These are phyloP conservation scores for Tiliacea aurago DNA, from an alignment of 2,888 invertebrate genomes.

Conservation along the genomic window DNA sequence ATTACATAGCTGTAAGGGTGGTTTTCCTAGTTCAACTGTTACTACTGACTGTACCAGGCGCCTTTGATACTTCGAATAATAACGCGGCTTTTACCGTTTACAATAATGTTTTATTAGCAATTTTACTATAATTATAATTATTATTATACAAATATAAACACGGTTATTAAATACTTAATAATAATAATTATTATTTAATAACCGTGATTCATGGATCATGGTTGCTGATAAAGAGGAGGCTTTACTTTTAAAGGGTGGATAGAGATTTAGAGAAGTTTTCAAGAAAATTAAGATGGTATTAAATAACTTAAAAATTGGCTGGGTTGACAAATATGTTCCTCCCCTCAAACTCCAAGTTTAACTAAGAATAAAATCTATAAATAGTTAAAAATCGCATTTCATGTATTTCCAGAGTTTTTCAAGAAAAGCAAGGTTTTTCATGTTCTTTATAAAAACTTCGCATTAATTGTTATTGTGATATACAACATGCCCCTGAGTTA, in stretches of 20 bases:
- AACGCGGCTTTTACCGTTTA: neutral
- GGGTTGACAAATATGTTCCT: neutral
- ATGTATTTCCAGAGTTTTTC: neutral
- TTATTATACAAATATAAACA: too few species aligned
- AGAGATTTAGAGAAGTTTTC: neutral
- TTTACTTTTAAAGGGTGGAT: neutral
- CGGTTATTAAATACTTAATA: too few species aligned
- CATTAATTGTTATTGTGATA: neutral
- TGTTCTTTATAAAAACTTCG: neutral
- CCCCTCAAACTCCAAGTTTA: conserved; percentile 18
- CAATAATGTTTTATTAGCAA: conserved; percentile 23
- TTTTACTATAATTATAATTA: neutral
- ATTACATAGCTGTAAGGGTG: neutral
- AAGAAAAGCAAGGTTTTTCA: neutral
- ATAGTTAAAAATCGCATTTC: neutral
- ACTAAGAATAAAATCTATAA: conserved; percentile 9
- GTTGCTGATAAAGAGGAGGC: neutral
- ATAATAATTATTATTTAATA: conserved; percentile 11
- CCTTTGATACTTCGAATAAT: conserved; percentile 26
- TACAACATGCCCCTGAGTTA: too few species aligned
- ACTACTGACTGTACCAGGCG: conserved; percentile 19
- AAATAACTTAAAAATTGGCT: neutral
- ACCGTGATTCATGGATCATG: neutral
- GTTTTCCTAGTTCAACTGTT: neutral
- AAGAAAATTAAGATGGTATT: neutral